Conservation (phyloP, 2,113 vertebrate genomes). For the Planiliza haematocheilus region DNA sequence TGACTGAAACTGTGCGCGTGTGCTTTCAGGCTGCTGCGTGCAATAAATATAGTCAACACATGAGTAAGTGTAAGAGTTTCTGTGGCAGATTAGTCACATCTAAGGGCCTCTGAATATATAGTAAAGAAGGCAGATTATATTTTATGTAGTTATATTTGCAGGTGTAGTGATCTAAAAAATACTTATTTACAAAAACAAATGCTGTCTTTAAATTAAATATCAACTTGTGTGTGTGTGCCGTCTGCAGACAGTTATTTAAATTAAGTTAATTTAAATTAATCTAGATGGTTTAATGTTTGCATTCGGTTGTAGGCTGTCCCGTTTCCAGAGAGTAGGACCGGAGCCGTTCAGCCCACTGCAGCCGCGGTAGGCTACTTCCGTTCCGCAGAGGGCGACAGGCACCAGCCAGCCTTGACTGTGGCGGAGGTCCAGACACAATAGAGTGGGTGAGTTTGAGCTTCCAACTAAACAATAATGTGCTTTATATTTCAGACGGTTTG, state of each 20-base stretch:
- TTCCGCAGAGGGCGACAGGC: constrained; percentile 88
- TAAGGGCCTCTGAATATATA: background rate
- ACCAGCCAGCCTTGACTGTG: constrained; percentile 80
- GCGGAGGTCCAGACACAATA: constrained; percentile 83
- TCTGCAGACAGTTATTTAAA: too few species aligned
- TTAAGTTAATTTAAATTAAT: background rate
- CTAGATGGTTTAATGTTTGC: background rate
- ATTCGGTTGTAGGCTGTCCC: background rate
- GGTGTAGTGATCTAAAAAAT: too few species aligned
- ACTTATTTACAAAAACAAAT: too few species aligned
- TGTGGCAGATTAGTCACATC: constrained; percentile 31
- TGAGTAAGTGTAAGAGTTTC: constrained; percentile 6
- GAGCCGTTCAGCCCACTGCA: constrained; percentile 75
- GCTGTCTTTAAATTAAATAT: too few species aligned
- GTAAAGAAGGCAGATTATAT: background rate
- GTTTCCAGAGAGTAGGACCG: constrained; percentile 53
- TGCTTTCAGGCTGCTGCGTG: background rate
- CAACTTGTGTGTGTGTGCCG: too few species aligned
- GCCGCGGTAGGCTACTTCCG: constrained; percentile 88
- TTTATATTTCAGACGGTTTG: background rate
- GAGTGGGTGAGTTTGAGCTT: constrained; percentile 71
- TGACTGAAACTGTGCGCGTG: constrained; percentile 6
- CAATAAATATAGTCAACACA: background rate
- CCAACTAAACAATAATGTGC: too few species aligned
- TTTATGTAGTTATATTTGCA: too few species aligned